phyloP scores from a whole-genome alignment of 1,140 invertebrate genomes.

The Microplitis mediator region DNA sequence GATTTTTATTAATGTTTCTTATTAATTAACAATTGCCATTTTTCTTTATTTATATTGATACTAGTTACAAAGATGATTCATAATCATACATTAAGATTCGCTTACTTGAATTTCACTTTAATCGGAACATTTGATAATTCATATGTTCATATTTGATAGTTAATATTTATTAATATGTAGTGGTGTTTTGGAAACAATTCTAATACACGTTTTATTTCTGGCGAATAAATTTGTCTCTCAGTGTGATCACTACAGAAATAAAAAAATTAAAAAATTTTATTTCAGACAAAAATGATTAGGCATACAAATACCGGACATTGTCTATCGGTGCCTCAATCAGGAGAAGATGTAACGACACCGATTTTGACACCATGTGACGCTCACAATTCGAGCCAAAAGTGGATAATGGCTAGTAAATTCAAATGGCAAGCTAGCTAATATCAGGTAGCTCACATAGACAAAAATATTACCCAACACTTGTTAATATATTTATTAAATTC shows the following conservation, averaged over 20 bases:
- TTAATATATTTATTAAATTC: slow-evolving; percentile 53
- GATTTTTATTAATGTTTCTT: no score
- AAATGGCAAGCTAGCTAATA: slow-evolving; percentile 84
- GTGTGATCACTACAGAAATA: not conserved
- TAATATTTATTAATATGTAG: no score
- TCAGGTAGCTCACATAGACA: slow-evolving; percentile 30
- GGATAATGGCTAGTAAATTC: slow-evolving; percentile 95
- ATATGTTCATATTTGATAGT: no score
- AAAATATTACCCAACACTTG: slow-evolving; percentile 48
- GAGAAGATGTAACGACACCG: slow-evolving; percentile 70
- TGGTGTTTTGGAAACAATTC: no score
- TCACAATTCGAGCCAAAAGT: slow-evolving; percentile 79
- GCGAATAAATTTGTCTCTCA: no score
- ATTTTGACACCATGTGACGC: slow-evolving; percentile 77
- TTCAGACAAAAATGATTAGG: slow-evolving; percentile 82
- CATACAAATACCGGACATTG: slow-evolving; percentile 93
- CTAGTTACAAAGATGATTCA: no score
- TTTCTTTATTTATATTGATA: no score
- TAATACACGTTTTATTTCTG: no score
- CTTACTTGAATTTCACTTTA: no score
- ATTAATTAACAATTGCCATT: not conserved
- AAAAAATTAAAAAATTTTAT: slow-evolving; percentile 12
- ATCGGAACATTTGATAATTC: no score
- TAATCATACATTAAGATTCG: no score
- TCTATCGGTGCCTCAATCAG: slow-evolving; percentile 77